Evolutionary conservation across 2,888 invertebrate genomes (phyloP), one percentile per base, ranked within the genome.

Genomic region (Tanytarsus gracilentus): DNA sequence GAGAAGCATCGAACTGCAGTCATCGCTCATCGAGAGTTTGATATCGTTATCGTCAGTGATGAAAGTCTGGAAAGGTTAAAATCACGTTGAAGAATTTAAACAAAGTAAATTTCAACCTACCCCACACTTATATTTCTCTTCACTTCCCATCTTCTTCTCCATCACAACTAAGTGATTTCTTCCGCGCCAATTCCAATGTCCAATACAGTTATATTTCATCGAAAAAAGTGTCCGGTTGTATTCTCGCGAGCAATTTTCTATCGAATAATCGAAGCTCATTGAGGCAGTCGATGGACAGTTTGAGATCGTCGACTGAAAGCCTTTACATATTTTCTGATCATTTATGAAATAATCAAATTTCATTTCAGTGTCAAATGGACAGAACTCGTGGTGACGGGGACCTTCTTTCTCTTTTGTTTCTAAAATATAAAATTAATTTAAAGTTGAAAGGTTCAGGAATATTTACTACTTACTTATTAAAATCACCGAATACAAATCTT

Each of bases 171-270:
- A 68, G 68, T 78, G 83, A 65, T 81, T 77, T 21, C 77, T 76
- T 63, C 76, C 74, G 5, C 75, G 70, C 9, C 78, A 79, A 62
- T 75, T 73, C 84, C 84, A 84, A 65, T 78, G 78, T 25, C 81
- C 84, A 64, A 84, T 69, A 68, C 84, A 84, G 64, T 81, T 78
- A 66, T 81, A 80, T 61, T 75, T 77, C 61, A 80, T 76, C 80
- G 81, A 77, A 65, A 75, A 74, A 67, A 76, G n/a, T n/a, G n/a
- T n/a, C n/a, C n/a, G n/a, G n/a, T n/a, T n/a, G n/a, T n/a, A n/a
- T n/a, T n/a, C n/a, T n/a, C n/a, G n/a, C n/a, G n/a, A n/a, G n/a
- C n/a, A n/a, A n/a, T n/a, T n/a, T n/a, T n/a, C n/a, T n/a, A n/a
- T n/a, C n/a, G n/a, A n/a, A n/a, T n/a, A 79, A 39, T 76, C 75